Evolutionary conservation across 1,140 invertebrate genomes (phyloP).

Genomic region (Diorhabda carinulata): DNA sequence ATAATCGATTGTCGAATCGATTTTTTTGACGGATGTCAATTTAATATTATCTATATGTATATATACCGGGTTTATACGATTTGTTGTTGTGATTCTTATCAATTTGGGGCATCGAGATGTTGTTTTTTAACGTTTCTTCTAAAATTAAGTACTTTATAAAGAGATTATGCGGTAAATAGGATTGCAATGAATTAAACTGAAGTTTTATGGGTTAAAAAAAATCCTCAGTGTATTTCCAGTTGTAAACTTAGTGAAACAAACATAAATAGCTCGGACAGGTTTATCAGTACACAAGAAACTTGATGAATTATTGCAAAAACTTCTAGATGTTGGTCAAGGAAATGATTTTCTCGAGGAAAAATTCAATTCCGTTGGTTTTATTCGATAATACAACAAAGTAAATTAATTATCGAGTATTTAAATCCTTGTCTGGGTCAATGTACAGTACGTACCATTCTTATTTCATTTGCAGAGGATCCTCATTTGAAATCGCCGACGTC

Average conservation of each 20-base stretch:
- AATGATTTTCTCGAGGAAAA: no score
- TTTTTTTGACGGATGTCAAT: no score
- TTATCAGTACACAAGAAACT: not conserved
- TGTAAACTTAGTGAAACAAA: not conserved
- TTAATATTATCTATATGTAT: no score
- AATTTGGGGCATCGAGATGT: not conserved
- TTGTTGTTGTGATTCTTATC: no score
- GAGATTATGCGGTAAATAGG: not conserved
- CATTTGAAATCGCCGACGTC: not conserved
- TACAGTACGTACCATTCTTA: not conserved
- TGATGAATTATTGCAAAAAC: not conserved
- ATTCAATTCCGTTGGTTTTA: no score
- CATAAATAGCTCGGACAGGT: not conserved
- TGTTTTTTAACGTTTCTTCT: not conserved
- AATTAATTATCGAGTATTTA: no score
- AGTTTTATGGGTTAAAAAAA: not conserved
- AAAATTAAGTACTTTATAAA: not conserved
- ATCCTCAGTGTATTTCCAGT: not conserved
- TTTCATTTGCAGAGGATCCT: conserved; percentile 1
- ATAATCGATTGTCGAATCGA: no score
- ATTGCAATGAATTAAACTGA: not conserved
- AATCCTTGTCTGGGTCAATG: no score
- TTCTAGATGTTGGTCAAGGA: not conserved
- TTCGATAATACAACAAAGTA: no score
- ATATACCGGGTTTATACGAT: no score